Evolutionary conservation across 2,113 vertebrate species (phyloP).

Genomic region (Nipponia nippon): DNA sequence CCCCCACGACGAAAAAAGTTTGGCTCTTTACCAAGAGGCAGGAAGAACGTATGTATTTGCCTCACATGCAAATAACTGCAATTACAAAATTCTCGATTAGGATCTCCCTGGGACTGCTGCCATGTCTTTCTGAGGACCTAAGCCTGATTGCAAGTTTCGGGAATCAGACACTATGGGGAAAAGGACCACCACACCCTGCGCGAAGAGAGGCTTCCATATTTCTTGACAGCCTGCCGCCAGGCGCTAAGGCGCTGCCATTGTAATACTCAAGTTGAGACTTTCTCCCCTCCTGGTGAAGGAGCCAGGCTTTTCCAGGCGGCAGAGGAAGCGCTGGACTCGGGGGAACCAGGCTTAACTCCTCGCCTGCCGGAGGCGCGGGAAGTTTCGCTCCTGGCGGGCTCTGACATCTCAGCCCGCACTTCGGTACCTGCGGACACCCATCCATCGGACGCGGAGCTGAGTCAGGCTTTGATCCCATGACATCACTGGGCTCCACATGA

Average conservation of each 20-base stretch:
- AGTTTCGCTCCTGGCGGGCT: not conserved
- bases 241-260: not conserved
- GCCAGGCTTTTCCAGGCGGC: not conserved
- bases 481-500: conserved; percentile 86
- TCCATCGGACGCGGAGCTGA: conserved; percentile 69
- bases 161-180: not conserved
- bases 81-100: not conserved
- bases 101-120: not conserved
- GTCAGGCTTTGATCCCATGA: conserved; percentile 83
- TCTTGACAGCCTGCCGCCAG: not conserved
- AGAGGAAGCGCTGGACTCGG: conserved; percentile 47
- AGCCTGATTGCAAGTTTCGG: not conserved
- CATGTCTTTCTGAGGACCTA: not conserved
- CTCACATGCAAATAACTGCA: not conserved
- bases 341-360: conserved; percentile 63
- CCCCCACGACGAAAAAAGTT: not conserved
- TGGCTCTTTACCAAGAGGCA: not conserved
- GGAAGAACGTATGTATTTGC: not conserved
- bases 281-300: not conserved
- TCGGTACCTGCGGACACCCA: conserved; percentile 53
- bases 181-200: not conserved
- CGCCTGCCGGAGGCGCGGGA: not conserved
- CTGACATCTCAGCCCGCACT: not conserved
- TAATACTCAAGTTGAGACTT: not conserved
- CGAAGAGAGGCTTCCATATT: not conserved